These are phyloP conservation scores for Scaptomyza caliginosa DNA, from an alignment of 2,888 invertebrate genomes.

Conservation along the genomic window DNA sequence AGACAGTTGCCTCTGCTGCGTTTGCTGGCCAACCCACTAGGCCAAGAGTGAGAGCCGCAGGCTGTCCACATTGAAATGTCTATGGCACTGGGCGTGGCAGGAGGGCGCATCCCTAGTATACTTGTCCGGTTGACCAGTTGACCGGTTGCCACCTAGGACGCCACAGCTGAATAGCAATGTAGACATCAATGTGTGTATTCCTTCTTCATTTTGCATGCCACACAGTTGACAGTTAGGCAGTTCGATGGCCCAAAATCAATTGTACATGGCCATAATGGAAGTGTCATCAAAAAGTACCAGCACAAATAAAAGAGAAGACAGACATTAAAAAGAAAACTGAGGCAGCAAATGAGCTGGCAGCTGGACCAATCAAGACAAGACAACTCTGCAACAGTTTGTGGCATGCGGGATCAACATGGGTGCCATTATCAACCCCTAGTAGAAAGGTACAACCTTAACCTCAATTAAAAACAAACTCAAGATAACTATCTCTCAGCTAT, in stretches of 20 bases:
- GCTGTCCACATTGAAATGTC: conserved; percentile 43
- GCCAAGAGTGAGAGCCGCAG: conserved; percentile 55
- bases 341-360: conserved; percentile 58
- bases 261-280: conserved; percentile 65
- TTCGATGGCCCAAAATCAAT: conserved; percentile 61
- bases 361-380: conserved; percentile 39
- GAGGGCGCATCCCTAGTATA: conserved; percentile 68
- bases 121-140: conserved; percentile 48
- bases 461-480: conserved; percentile 60
- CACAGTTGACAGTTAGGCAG: conserved; percentile 34
- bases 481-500: conserved; percentile 44
- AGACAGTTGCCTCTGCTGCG: conserved; percentile 35
- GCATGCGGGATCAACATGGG: conserved; percentile 45
- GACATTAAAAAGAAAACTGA: conserved; percentile 39
- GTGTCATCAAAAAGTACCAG: conserved; percentile 56
- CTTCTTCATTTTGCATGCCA: conserved; percentile 51
- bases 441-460: conserved; percentile 24
- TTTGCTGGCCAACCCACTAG: conserved; percentile 68
- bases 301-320: conserved; percentile 3
- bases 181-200: conserved; percentile 56
- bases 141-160: conserved; percentile 55
- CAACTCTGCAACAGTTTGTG: conserved; percentile 15
- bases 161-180: conserved; percentile 60
- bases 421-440: conserved; percentile 26
- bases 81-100: conserved; percentile 48